These are phyloP conservation scores for Diaphora mendica DNA, from an alignment of 2,888 invertebrate species.

Conservation along the genomic window DNA sequence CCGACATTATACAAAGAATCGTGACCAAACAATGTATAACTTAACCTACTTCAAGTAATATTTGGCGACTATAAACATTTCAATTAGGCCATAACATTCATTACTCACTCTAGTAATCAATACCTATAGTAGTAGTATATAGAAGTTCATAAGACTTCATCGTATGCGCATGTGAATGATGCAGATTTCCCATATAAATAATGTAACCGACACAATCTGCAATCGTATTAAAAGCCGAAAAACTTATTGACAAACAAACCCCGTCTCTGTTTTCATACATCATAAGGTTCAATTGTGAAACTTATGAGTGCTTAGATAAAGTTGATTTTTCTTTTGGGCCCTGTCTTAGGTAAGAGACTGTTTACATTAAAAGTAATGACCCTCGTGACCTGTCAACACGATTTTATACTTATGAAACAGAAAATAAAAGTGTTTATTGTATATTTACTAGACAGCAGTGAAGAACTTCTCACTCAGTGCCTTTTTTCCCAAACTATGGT, in stretches of 20 bases:
- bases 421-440: constrained; percentile 38
- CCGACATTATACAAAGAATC: constrained; percentile 29
- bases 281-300: background rate
- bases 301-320: constrained; percentile 7
- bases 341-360: constrained; percentile 56
- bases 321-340: constrained; percentile 40
- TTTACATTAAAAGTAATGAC: constrained; percentile 59
- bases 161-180: constrained; percentile 62
- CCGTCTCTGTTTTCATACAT: background rate
- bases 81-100: constrained; percentile 53
- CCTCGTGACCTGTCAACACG: constrained; percentile 30
- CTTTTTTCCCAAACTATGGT: too few relatives aligned
- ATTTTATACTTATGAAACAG: constrained; percentile 34
- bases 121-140: too few relatives aligned
- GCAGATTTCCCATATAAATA: constrained; percentile 72
- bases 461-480: too few relatives aligned
- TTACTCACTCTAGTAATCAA: constrained; percentile 49
- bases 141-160: constrained; percentile 42
- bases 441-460: constrained; percentile 15
- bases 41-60: constrained; percentile 38
- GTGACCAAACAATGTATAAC: constrained; percentile 31
- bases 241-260: constrained; percentile 10
- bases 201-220: constrained; percentile 58
- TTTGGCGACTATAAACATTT: constrained; percentile 46
- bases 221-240: constrained; percentile 25